Evolutionary conservation across 1,140 invertebrate species (phyloP), one percentile per base, ranked within the genome.

Genomic region (Spodoptera litura): DNA sequence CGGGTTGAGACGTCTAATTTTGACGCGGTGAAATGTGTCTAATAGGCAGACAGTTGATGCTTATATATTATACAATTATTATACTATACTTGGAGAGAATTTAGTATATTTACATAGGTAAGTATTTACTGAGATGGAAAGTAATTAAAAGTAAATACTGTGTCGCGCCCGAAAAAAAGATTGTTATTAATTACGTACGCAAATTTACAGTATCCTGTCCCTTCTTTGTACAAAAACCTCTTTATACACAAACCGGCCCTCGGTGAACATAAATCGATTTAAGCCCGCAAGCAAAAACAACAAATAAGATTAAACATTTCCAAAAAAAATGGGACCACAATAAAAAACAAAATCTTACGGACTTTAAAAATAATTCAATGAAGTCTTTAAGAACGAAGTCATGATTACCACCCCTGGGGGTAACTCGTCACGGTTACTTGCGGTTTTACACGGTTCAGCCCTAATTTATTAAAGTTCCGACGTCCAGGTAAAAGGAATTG

Each of bases 391-490:
- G 27, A 55, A 38, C 31, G 31, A 55, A 61, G 71, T 74, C 71
- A 9, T 74, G 55, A 74, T 74, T 74, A 74, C 25, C 31, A 64
- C 38, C 31, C 71, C n/a, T 31, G 5, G 53, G 62, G 73, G 59
- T 75, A 5, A 5, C 62, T 15, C 52, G 62, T 77, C 75, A 77
- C 53, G 61, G 52, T 77, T 56, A 77, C 75, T 77, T 68, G 75
- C 75, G 62, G 52, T 68, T 58, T 68, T 49, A 31, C 53, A 55
- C 52, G 51, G 25, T 38, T 61, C 56, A 66, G 62, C 15, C 31
- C 61, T 77, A 77, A 77, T 77, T 68, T 68, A 77, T 68, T 52
- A 77, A 58, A 58, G 52, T 74, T 74, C 56, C 38, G 15, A 52
- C 56, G 35, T 35, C 15, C 71, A 61, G 55, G 55, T 49, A 74